Evolutionary conservation across 2,888 invertebrate species (phyloP).

Genomic region (Sipha maydis): DNA sequence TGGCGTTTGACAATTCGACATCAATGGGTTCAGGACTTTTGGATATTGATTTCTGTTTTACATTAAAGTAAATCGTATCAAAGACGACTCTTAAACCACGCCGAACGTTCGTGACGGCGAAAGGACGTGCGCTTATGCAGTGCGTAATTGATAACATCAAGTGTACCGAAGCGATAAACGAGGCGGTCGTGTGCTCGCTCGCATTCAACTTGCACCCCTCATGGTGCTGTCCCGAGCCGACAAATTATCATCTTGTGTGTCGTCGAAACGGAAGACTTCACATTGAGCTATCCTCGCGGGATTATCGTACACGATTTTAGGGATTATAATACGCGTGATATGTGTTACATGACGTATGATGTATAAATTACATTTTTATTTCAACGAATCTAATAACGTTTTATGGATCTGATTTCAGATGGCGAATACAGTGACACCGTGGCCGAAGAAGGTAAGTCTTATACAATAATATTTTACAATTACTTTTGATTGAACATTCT

Average conservation of each 20-base stretch:
- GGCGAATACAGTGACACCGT: slow-evolving; percentile 59
- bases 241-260: slow-evolving; percentile 41
- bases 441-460: slow-evolving; percentile 53
- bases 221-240: slow-evolving; percentile 19
- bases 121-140: not conserved
- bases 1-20: slow-evolving; percentile 17
- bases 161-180: slow-evolving; percentile 56
- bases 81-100: not conserved
- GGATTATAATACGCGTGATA: not conserved
- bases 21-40: not conserved
- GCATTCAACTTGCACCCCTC: slow-evolving; percentile 26
- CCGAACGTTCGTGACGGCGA: not conserved
- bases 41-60: slow-evolving; percentile 9
- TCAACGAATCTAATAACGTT: not conserved
- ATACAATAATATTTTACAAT: not conserved
- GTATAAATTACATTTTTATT: not conserved
- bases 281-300: slow-evolving; percentile 32
- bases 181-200: slow-evolving; percentile 38
- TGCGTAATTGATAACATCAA: slow-evolving; percentile 54
- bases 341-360: not conserved
- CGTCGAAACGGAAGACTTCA: slow-evolving; percentile 57
- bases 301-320: slow-evolving; percentile 36
- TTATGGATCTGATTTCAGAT: slow-evolving; percentile 44
- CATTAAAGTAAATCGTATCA: slow-evolving; percentile 28
- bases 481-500: not conserved